These are phyloP conservation scores for Baccha elongata DNA, from an alignment of 2,888 invertebrate genomes.

Conservation along the genomic window DNA sequence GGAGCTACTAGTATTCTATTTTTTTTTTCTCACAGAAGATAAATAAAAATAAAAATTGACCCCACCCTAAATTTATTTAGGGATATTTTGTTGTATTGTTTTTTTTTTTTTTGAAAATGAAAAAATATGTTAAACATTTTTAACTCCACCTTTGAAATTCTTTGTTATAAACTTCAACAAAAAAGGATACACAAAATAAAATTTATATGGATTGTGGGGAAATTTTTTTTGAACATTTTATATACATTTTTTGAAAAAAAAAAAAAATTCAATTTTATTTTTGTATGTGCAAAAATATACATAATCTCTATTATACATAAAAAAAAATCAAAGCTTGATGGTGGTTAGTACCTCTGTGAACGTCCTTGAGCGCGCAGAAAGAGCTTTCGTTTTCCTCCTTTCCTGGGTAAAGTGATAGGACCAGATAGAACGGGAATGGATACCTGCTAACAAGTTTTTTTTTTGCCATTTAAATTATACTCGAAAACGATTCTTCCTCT, in stretches of 20 bases:
- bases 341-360: slow-evolving; percentile 59
- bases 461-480: slow-evolving; percentile 29
- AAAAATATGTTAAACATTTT: background rate
- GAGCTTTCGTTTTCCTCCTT: slow-evolving; percentile 63
- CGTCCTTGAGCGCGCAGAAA: slow-evolving; percentile 73
- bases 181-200: slow-evolving; percentile 66
- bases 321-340: slow-evolving; percentile 70
- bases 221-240: slow-evolving; percentile 43
- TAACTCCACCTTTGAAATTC: slow-evolving; percentile 60
- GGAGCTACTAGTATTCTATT: slow-evolving; percentile 74
- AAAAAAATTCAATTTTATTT: slow-evolving; percentile 31
- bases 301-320: slow-evolving; percentile 71
- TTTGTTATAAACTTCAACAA: slow-evolving; percentile 35
- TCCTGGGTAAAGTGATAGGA: slow-evolving; percentile 49
- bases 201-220: slow-evolving; percentile 61
- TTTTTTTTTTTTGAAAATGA: too few species aligned
- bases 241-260: slow-evolving; percentile 4
- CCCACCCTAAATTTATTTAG: slow-evolving; percentile 51
- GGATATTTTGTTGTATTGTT: background rate
- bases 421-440: slow-evolving; percentile 46
- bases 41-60: slow-evolving; percentile 30
- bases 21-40: slow-evolving; percentile 27
- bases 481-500: slow-evolving; percentile 52
- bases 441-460: slow-evolving; percentile 56
- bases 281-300: slow-evolving; percentile 45